A percentile compares a stretch with the other conserved stretches of the same genome.
phyloP scores from a whole-genome alignment of 2,888 invertebrate genomes.

The Allolobophora icterica region DNA sequence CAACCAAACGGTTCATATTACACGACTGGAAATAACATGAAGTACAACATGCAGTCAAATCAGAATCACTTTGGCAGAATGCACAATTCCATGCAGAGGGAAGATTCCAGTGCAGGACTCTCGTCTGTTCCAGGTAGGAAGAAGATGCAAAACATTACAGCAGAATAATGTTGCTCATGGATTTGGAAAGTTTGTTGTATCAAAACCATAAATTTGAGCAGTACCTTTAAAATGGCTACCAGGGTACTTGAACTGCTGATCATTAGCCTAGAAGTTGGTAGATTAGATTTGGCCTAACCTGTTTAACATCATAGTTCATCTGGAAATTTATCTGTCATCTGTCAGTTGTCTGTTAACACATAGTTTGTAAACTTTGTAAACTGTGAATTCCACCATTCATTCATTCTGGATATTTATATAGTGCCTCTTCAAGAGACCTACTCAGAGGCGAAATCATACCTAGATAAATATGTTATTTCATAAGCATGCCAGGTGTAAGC shows the following conservation, averaged over 20 bases:
- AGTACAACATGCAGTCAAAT: background rate
- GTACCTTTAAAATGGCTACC: background rate
- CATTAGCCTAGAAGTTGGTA: background rate
- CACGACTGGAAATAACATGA: background rate
- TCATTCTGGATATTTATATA: too few relatives aligned
- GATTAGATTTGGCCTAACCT: background rate
- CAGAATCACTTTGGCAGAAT: background rate
- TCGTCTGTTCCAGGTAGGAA: background rate
- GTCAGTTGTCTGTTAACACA: background rate
- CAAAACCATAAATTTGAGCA: background rate
- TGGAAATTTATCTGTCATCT: too few relatives aligned
- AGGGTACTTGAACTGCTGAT: background rate
- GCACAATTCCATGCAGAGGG: background rate
- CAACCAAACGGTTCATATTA: background rate
- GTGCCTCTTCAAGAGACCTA: too few relatives aligned
- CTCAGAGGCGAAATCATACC: too few relatives aligned
- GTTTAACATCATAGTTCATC: too few relatives aligned
- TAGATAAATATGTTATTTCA: background rate
- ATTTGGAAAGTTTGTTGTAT: background rate
- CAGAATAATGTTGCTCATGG: background rate
- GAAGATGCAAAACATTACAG: background rate
- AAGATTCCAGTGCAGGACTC: background rate
- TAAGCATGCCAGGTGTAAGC: background rate
- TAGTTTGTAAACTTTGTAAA: background rate
- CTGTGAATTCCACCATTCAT: too few relatives aligned